Base-by-base conservation (phyloP, 2,113 vertebrate species). In the Saccopteryx bilineata region DNA sequence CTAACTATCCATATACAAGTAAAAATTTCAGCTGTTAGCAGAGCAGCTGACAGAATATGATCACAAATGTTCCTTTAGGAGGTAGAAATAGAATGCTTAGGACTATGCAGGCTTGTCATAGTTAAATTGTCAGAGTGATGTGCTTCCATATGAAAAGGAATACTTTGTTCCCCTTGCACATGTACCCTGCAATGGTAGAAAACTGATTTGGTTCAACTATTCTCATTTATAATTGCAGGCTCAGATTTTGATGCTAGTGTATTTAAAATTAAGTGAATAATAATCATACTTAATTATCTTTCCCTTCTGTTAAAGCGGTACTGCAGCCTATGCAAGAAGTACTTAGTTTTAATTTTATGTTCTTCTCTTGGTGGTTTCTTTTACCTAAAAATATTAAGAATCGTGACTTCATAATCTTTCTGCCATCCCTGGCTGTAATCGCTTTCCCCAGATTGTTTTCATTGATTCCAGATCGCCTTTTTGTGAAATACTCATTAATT, bases 1-100 rank as follows among this genome's bases (percentile, higher is more conserved):
- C 54, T 69, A 50, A 31, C 21, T 75, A 60, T 85, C 39, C 33
- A n/a, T 11, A 28, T 93, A n/a, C 50, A 87, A 88, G 82, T 39
- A 60, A 74, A 90, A 72, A 33, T 33, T 14, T 63, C 78, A 61
- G 33, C 39, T 66, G 58, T 88, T 88, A 89, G 85, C 81, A 80
- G 90, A 96, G 85, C 87, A 56, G 71, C 89, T 96, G 88, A 68
- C 86, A 94, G 75, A 83, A 56, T 58, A 14, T 28, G 15, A 85
- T 95, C 94, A 69, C 95, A 89, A 60, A 86, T 87, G 78, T 91
- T 95, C 95, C 72, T 72, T 52, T 65, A 19, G 50, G 91, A 97
- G 87, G 90, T 95, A 61, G 94, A 95, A 95, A 91, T 81, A 78
- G 81, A 82, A 88, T 15, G 50, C 90, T 24, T 1, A 60, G 83